phyloP scores from a whole-genome alignment of 2,797 vertebrate genomes.

The Rhynchonycteris naso region DNA sequence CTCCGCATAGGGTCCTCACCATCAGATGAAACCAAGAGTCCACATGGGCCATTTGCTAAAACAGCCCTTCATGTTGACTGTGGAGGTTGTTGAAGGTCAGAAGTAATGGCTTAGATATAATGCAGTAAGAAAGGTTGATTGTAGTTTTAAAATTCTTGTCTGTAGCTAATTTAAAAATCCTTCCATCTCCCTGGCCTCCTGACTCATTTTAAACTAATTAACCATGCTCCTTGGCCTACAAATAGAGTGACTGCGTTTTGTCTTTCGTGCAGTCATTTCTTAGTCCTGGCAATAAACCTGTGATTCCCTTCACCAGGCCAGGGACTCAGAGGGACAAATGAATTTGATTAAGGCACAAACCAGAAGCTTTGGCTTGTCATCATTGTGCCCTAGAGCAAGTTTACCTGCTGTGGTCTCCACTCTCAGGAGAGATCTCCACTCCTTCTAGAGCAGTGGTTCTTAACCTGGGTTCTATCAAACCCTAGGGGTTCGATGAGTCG shows the following conservation, averaged over 20 bases:
- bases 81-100: background rate
- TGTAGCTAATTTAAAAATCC: slow-evolving; percentile 22
- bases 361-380: background rate
- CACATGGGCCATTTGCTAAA: background rate
- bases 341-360: background rate
- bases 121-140: background rate
- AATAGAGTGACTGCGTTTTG: background rate
- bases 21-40: background rate
- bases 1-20: background rate
- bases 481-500: no score
- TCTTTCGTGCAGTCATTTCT: slow-evolving; percentile 15
- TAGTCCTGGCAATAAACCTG: background rate
- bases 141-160: background rate
- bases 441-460: background rate
- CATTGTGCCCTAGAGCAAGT: background rate
- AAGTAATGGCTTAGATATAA: background rate
- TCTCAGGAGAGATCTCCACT: background rate
- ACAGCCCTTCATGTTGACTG: background rate
- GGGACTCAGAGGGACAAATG: background rate
- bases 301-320: background rate
- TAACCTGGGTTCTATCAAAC: no score
- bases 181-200: background rate
- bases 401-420: background rate
- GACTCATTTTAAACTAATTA: background rate
- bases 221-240: background rate